These are phyloP conservation scores for Vanessa tameamea DNA, from an alignment of 1,140 invertebrate species.

Conservation along the genomic window DNA sequence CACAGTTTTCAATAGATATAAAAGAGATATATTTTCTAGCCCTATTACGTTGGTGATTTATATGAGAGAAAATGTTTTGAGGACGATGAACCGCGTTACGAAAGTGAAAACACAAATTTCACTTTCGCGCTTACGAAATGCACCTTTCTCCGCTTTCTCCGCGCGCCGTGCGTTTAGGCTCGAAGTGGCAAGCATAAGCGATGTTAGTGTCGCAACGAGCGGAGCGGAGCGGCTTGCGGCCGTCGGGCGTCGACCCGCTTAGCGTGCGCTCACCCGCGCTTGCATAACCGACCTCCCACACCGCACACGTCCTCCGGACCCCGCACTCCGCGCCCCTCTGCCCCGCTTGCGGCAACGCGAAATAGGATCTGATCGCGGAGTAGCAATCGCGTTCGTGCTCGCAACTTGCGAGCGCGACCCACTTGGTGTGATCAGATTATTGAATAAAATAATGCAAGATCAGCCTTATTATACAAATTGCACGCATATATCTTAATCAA, in stretches of 20 bases:
- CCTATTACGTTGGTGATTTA: conserved; percentile 36
- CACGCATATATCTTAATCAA: conserved; percentile 38
- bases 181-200: conserved; percentile 43
- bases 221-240: conserved; percentile 55
- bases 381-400: conserved; percentile 43
- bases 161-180: conserved; percentile 48
- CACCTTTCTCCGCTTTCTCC: conserved; percentile 80
- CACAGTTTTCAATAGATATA: background rate
- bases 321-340: conserved; percentile 44
- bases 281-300: conserved; percentile 78
- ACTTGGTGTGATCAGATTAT: conserved; percentile 58
- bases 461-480: conserved; percentile 69
- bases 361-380: conserved; percentile 65
- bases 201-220: conserved; percentile 63
- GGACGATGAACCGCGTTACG: conserved; percentile 68
- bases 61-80: conserved; percentile 40
- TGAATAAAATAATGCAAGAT: conserved; percentile 48
- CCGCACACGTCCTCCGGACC: conserved; percentile 50
- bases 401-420: conserved; percentile 42
- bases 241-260: conserved; percentile 74
- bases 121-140: conserved; percentile 79
- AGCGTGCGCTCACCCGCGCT: conserved; percentile 78
- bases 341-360: conserved; percentile 49
- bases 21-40: conserved; percentile 22
- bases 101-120: conserved; percentile 80